Evolutionary conservation across 2,888 invertebrate species (phyloP), one percentile per base, ranked within the genome.

Genomic region (Pandemis cinnamomeana): DNA sequence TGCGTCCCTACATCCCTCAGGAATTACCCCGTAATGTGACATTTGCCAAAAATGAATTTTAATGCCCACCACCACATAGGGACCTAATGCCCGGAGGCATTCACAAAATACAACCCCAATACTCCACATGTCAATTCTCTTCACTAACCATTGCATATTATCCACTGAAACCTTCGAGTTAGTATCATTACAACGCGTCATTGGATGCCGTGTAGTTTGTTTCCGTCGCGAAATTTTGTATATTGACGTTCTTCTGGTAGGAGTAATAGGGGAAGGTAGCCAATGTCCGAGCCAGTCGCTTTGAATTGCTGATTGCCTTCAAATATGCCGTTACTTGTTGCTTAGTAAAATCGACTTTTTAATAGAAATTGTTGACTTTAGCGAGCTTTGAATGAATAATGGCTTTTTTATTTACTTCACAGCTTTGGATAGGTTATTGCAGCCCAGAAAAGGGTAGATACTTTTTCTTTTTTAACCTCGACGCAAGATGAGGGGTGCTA

Each of bases 41-140:
- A 84, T 86, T 85, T 81, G 84, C 82, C 81, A 83, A 84, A 87
- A 85, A 85, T 87, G 83, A 86, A 86, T 87, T 86, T 86, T 84
- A 87, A 87, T 85, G 80, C 71, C 10, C 63, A 71, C 76, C 77
- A 75, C 78, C 80, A 76, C 72, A 78, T 75, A 61, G 78, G 78
- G 77, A 71, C 46, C 67, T 74, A 74, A 74, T 71, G 70, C 70
- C 74, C 74, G 61, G 53, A 67, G 74, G 74, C 70, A 36, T 67
- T 67, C 71, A 71, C 74, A 46, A 70, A 51, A 71, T n/a, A 36
- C 64, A n/a, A 36, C 36, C 15, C 36, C 46, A 0, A 41, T 5
- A 15, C 27, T 46, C 10, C 53, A 36, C 27, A 6, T 60, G 7
- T 48, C 20, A n/a, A 55, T 48, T 3, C 20, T 7, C 11, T 0